Evolutionary conservation across 2,797 vertebrate genomes (phyloP).

Genomic region (Semotilus atromaculatus): DNA sequence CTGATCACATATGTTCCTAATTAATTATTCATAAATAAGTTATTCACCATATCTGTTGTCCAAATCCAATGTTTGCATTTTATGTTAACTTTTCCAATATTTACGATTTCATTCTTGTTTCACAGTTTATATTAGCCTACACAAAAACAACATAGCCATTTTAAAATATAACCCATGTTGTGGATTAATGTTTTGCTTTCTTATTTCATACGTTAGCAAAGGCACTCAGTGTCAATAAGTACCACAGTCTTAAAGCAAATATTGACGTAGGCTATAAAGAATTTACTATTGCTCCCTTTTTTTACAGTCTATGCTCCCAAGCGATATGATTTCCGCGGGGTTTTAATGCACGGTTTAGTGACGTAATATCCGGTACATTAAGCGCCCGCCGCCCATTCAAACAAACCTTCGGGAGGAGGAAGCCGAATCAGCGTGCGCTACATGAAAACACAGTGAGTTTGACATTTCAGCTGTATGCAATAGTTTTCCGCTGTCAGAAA

Average conservation of each 20-base stretch:
- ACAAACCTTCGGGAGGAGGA: slow-evolving; percentile 20
- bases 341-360: background rate
- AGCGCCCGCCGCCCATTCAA: slow-evolving; percentile 19
- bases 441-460: slow-evolving; percentile 19
- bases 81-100: too few species aligned
- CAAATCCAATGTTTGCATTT: too few species aligned
- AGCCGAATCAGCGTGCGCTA: background rate
- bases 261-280: background rate
- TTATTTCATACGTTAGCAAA: background rate
- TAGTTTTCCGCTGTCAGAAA: background rate
- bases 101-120: too few species aligned
- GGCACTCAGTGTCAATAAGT: background rate
- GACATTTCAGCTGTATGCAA: background rate
- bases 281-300: background rate
- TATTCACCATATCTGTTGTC: too few species aligned
- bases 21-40: too few species aligned
- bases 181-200: background rate
- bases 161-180: too few species aligned
- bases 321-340: background rate
- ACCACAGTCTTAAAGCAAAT: background rate
- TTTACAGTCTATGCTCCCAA: too few species aligned
- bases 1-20: too few species aligned
- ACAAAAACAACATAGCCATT: background rate
- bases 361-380: slow-evolving; percentile 20
- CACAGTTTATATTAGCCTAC: background rate